Evolutionary conservation across 2,888 invertebrate genomes (phyloP).

Genomic region (Julus scanicus): DNA sequence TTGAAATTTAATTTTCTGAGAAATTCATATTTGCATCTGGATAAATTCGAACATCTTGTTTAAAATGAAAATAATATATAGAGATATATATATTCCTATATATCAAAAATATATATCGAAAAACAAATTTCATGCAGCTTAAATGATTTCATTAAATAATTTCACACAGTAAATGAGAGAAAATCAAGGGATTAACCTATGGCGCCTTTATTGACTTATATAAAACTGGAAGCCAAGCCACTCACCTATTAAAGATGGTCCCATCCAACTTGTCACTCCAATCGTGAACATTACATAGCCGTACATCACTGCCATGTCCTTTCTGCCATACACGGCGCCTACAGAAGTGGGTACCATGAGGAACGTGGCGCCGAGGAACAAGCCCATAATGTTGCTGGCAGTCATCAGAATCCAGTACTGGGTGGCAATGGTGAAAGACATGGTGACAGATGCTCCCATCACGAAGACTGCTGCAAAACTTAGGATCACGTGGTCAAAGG

Average conservation of each 20-base stretch:
- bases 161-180: no score
- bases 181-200: no score
- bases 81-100: no score
- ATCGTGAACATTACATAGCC: slow-evolving; percentile 41
- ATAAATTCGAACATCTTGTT: no score
- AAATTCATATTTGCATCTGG: no score
- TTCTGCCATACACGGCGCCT: slow-evolving; percentile 44
- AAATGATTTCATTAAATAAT: no score
- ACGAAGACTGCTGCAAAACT: not conserved
- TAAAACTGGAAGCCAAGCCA: no score
- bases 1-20: no score
- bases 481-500: slow-evolving; percentile 19
- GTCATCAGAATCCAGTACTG: slow-evolving; percentile 22
- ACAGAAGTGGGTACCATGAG: slow-evolving; percentile 51
- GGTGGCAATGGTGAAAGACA: not conserved
- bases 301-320: slow-evolving; percentile 47
- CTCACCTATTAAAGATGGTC: slow-evolving; percentile 47
- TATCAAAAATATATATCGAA: no score
- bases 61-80: no score
- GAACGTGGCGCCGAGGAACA: slow-evolving; percentile 31
- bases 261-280: not conserved
- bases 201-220: no score
- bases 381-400: not conserved
- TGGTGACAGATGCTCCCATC: slow-evolving; percentile 4
- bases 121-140: no score